Conservation (phyloP, 2,888 invertebrate species). For the Laothoe populi region DNA sequence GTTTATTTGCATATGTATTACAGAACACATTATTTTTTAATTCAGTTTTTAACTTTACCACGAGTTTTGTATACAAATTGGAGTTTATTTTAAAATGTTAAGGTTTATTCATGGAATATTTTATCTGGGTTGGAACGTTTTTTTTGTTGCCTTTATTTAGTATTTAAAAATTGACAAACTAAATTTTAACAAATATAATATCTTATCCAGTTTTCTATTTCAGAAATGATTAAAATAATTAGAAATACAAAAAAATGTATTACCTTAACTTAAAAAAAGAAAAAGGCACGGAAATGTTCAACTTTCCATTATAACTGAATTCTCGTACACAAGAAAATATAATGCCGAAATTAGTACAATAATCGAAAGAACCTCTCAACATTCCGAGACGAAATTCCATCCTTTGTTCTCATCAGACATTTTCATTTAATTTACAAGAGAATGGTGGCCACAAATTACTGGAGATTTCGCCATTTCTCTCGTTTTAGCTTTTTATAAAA, state of each 20-base stretch:
- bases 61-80: background rate
- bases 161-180: too few species aligned
- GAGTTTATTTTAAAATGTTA: background rate
- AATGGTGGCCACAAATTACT: conserved; percentile 76
- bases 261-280: conserved; percentile 29
- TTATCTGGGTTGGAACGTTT: background rate
- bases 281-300: conserved; percentile 20
- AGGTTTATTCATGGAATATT: background rate
- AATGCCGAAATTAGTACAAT: conserved; percentile 44
- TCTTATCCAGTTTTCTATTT: too few species aligned
- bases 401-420: conserved; percentile 68
- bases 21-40: conserved; percentile 32
- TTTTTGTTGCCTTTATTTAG: too few species aligned
- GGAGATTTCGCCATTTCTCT: conserved; percentile 60
- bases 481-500: conserved; percentile 71
- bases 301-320: conserved; percentile 13
- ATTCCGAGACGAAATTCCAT: conserved; percentile 41
- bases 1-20: conserved; percentile 42
- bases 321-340: conserved; percentile 22
- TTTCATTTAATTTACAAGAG: conserved; percentile 76
- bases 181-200: too few species aligned
- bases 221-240: conserved; percentile 27
- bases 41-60: conserved; percentile 9
- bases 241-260: conserved; percentile 9
- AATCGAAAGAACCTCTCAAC: conserved; percentile 50